Conservation (phyloP, 2,797 vertebrate genomes). For the Coregonus sp. region DNA sequence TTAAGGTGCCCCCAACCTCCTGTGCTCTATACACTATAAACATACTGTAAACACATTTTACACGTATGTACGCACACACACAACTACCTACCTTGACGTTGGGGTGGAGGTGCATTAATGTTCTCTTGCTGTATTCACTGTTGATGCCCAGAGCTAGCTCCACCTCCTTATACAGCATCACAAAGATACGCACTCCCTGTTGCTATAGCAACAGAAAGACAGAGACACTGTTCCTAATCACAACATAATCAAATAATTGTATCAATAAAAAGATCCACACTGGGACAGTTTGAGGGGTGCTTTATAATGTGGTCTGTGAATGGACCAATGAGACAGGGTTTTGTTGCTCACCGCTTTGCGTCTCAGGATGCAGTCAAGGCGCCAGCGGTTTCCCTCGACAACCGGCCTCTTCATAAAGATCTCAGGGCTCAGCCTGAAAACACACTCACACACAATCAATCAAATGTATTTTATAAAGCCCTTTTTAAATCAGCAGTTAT, state of each 20-base stretch:
- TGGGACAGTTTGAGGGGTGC: neutral
- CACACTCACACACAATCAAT: constrained; percentile 1
- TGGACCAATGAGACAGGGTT: neutral
- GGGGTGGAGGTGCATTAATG: constrained; percentile 83
- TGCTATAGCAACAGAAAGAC: constrained; percentile 72
- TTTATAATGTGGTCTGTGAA: constrained; percentile 7
- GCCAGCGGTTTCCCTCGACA: constrained; percentile 95
- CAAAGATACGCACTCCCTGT: constrained; percentile 91
- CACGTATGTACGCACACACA: neutral
- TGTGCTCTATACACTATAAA: neutral
- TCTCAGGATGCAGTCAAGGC: constrained; percentile 88
- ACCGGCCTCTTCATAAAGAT: constrained; percentile 96
- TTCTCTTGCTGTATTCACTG: constrained; percentile 93
- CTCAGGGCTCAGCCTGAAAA: constrained; percentile 90
- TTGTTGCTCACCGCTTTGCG: constrained; percentile 89
- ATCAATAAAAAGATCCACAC: neutral
- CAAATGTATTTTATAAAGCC: neutral
- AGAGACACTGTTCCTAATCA: neutral
- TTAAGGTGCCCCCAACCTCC: neutral
- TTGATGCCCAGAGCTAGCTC: constrained; percentile 96
- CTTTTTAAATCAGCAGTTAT: too few relatives aligned
- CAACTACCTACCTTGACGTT: constrained; percentile 84
- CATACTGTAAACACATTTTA: constrained; percentile 69
- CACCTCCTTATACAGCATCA: constrained; percentile 97
- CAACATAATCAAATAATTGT: neutral